A percentile compares a stretch with the other conserved stretches of the same genome.
phyloP scores from a whole-genome alignment of 1,140 invertebrate species.

The Aphidius ervi region DNA sequence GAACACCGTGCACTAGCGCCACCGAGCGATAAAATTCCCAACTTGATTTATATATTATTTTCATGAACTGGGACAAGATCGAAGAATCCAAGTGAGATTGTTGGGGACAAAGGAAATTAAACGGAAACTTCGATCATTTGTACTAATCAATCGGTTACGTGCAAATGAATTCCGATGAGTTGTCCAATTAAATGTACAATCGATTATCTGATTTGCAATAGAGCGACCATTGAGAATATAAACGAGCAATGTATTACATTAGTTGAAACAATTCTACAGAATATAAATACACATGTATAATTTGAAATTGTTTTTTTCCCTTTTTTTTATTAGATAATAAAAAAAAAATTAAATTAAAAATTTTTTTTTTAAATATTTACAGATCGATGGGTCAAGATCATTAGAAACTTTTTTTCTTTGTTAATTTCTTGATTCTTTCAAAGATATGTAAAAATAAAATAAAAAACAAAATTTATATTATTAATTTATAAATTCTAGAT shows the following conservation, averaged over 20 bases:
- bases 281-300: too few species aligned
- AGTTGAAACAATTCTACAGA: too few species aligned
- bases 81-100: slow-evolving; percentile 5
- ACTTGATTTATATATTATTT: not conserved
- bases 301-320: too few species aligned
- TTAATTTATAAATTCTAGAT: too few species aligned
- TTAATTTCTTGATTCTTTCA: too few species aligned
- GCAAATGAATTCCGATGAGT: slow-evolving; percentile 18
- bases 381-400: too few species aligned
- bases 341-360: too few species aligned
- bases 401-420: too few species aligned
- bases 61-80: not conserved
- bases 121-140: slow-evolving; percentile 24
- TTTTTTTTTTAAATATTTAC: too few species aligned
- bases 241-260: slow-evolving; percentile 1
- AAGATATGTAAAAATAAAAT: too few species aligned
- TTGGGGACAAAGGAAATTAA: slow-evolving; percentile 22
- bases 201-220: slow-evolving; percentile 13
- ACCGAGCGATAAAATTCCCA: slow-evolving; percentile 6
- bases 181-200: slow-evolving; percentile 21
- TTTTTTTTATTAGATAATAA: too few species aligned
- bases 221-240: not conserved
- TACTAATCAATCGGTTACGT: slow-evolving; percentile 23
- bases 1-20: slow-evolving; percentile 14
- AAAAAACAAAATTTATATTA: too few species aligned